A percentile compares a stretch with the other conserved stretches of the same genome.
Evolutionary conservation across 1,140 invertebrate species (phyloP).

Genomic region (Zelostemma sp.): DNA sequence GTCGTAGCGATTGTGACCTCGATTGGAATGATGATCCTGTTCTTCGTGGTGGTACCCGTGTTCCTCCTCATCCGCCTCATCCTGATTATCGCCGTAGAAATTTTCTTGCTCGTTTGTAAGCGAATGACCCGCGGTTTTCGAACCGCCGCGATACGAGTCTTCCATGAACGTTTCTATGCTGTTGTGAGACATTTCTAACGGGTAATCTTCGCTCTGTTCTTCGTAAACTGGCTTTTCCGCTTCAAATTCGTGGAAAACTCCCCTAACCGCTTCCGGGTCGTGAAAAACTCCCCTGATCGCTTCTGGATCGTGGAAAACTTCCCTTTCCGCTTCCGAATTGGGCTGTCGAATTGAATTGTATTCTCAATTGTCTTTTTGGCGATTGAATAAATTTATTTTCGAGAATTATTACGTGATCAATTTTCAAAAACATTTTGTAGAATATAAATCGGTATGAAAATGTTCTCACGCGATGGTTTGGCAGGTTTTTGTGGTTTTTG

Average conservation of each 20-base stretch:
- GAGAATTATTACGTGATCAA: too few species aligned
- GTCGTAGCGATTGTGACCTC: slow-evolving; percentile 43
- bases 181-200: slow-evolving; percentile 40
- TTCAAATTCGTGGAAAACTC: too few species aligned
- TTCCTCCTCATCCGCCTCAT: slow-evolving; percentile 64
- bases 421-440: too few species aligned
- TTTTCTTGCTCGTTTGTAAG: slow-evolving; percentile 52
- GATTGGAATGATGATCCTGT: slow-evolving; percentile 49
- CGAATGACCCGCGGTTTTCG: slow-evolving; percentile 49
- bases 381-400: too few species aligned
- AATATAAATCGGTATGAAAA: too few species aligned
- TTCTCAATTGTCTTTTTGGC: too few species aligned
- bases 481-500: slow-evolving; percentile 12
- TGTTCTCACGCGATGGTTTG: slow-evolving; percentile 12
- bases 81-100: slow-evolving; percentile 55
- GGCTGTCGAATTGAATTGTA: slow-evolving; percentile 3
- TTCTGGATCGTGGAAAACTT: slow-evolving; percentile 15
- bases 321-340: slow-evolving; percentile 14
- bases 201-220: slow-evolving; percentile 38
- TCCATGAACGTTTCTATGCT: slow-evolving; percentile 46
- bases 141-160: slow-evolving; percentile 50
- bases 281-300: too few species aligned
- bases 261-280: too few species aligned
- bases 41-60: slow-evolving; percentile 62
- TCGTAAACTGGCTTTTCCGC: slow-evolving; percentile 26